Base-by-base conservation (phyloP, 2,888 invertebrate genomes). In the Drosophila gaucha region DNA sequence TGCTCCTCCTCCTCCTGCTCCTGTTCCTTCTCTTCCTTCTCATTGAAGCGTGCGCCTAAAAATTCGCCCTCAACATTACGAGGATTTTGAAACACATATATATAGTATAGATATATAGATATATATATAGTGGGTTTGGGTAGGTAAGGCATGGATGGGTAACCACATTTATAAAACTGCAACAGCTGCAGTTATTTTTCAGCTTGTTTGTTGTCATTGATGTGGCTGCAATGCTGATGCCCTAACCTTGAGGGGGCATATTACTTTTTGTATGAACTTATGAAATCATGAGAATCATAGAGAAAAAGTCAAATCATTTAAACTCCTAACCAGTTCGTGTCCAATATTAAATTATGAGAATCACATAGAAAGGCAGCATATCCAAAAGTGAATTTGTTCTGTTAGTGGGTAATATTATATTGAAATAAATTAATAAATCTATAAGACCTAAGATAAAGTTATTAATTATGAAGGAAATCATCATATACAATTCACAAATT, bases 181-280 rank as follows among this genome's bases (percentile, higher is more conserved):
- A 82, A 86, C 82, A 82, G 82, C 82, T 82, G 82, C 82, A 82
- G 67, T 88, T 82, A 80, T 88, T 86, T 88, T 82, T 86, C 65
- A 72, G 57, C 60, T 67, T 80, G 82, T 74, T 85, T 87, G 82
- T 85, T 74, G 78, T 47, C 74, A 44, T 67, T 77, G 74, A 24
- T 78, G 64, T 64, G 43, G 65, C 54, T 58, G 33, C 36, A 24
- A n/a, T 35, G 46, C 16, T 31, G 22, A 65, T 70, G 46, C 80
- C 24, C 62, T 62, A 6, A 39, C 2, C 4, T 2, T 6, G 8
- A 18, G n/a, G 35, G 26, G 14, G 12, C 12, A 4, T 24, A 38
- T 24, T 31, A 9, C 4, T n/a, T n/a, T n/a, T n/a, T n/a, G n/a
- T n/a, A n/a, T n/a, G n/a, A n/a, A n/a, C n/a, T n/a, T n/a, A n/a